Base-by-base conservation (phyloP, 2,888 invertebrate species). In the Oegoconia quadripuncta region DNA sequence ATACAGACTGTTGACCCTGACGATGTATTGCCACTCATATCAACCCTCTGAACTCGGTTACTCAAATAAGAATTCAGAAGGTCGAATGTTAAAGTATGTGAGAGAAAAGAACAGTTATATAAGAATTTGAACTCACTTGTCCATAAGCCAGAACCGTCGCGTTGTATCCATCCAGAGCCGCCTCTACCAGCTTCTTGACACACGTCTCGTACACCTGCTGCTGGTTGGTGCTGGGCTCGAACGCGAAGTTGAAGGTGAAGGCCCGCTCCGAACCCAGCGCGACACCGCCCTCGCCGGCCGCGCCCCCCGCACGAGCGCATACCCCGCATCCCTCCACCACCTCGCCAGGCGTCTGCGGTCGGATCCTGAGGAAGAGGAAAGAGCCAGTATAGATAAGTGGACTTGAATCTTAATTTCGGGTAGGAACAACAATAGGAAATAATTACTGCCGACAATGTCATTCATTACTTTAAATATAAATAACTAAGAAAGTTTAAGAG, bases 131-230 rank as follows among this genome's bases (percentile, higher is more conserved):
- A 73, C 88, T 72, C 55, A 93, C 93, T 91, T 97, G 97, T 52
- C 97, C 97, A 83, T 98, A 98, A 0, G 99, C 99, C 59, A 99
- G 90, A 27, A 99, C 96, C 8, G 99, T 99, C 11, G 98, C 99
- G 88, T 99, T 99, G 87, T 97, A 98, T 40, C 99, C 99, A 63
- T 97, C 95, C 41, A 99, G 90, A 6, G 97, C 95, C 18, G 97
- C 95, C 53, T 97, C 95, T 52, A 99, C 94, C 41, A 99, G 91
- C 37, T 92, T 90, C 39, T 92, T 90, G 35, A 97, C 97, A 66
- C 96, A 96, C 8, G 90, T 90, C 30, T 93, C 91, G 75, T 98
- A 99, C 16, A 99, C 92, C 34, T 88, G 79, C 50, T 78, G 90
- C 81, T 98, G 99, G 36, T 80, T 78, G 28, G 92, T 89, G 39